Evolutionary conservation across 2,113 vertebrate genomes (phyloP), one percentile per base, ranked within the genome.

Genomic region (Ellobius talpinus): DNA sequence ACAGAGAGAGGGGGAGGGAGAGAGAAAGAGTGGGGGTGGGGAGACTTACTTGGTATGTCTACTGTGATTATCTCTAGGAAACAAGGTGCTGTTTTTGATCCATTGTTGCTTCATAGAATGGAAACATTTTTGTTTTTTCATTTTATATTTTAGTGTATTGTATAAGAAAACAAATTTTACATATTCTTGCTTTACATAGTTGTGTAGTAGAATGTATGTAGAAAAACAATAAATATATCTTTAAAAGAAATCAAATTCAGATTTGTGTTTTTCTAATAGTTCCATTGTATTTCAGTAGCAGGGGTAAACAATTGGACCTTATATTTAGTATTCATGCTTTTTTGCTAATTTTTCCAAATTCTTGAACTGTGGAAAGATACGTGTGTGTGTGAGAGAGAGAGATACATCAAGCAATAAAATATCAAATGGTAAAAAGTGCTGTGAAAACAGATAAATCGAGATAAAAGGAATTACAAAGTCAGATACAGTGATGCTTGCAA

Each of bases 211-310:
- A 24, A 55, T 72, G 50, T 23, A 66, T 42, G 4, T 45, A 33
- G 31, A 14, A 86, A 88, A 93, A 42, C 76, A 93, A 19, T 65
- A 31, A 87, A 82, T 82, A 85, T 3, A 87, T 52, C 45, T 93
- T 77, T 66, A 61, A 95, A 95, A n/a, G 92, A 50, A 33, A 70
- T 86, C 11, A 87, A 65, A 89, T 95, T 97, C 17, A 87, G 33
- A 87, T 31, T 93, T 21, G 52, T 3, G 45, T 90, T 65, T 93
- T 90, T 74, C 17, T 78, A 72, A 33, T 85, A 68, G 50, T 87
- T 87, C 23, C 21, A 29, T 85, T 86, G 23, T 74, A 36, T 96
- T 68, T 73, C 26, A 42, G 11, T 87, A 72, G n/a, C 7, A 70
- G 42, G 7, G 5, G 7, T 81, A 93, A 91, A 47, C 79, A 78